Percentiles rank a stretch among this genome's conserved stretches.
Evolutionary conservation across 2,113 vertebrate species (phyloP).

Genomic region (Dasyornis broadbenti): DNA sequence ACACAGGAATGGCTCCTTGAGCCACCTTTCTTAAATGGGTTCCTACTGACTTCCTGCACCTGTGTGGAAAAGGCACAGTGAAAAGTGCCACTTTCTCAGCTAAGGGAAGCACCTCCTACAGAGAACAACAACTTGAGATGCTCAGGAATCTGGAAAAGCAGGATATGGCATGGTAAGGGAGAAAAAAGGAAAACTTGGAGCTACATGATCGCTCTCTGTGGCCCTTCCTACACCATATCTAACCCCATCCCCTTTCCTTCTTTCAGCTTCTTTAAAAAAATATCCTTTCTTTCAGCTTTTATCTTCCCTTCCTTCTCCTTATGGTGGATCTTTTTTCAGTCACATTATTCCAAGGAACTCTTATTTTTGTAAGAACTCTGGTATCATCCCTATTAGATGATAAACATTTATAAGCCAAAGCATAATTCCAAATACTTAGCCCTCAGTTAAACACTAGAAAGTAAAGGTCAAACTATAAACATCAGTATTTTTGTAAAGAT

Average conservation of each 20-base stretch:
- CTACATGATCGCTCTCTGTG: background rate
- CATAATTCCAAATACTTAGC: slow-evolving; percentile 36
- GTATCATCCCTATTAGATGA: slow-evolving; percentile 11
- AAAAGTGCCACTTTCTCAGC: background rate
- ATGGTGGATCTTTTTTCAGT: background rate
- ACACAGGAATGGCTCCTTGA: background rate
- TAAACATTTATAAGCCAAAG: slow-evolving; percentile 57
- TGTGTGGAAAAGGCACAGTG: background rate
- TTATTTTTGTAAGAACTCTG: slow-evolving; percentile 29
- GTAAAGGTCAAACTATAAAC: slow-evolving; percentile 61
- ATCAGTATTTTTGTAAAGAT: slow-evolving; percentile 47
- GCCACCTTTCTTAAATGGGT: background rate
- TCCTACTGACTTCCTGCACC: background rate
- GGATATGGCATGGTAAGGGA: background rate
- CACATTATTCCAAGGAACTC: background rate
- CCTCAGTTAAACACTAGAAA: slow-evolving; percentile 48
- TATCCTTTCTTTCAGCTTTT: background rate
- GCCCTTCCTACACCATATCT: background rate
- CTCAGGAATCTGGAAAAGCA: background rate
- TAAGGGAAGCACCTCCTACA: background rate
- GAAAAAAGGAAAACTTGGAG: background rate
- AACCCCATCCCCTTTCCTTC: background rate
- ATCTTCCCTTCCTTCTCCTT: background rate
- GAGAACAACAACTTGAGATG: background rate
- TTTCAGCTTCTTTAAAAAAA: background rate